Conservation (phyloP, 2,797 vertebrate species). For the Coregonus ussuriensis region DNA sequence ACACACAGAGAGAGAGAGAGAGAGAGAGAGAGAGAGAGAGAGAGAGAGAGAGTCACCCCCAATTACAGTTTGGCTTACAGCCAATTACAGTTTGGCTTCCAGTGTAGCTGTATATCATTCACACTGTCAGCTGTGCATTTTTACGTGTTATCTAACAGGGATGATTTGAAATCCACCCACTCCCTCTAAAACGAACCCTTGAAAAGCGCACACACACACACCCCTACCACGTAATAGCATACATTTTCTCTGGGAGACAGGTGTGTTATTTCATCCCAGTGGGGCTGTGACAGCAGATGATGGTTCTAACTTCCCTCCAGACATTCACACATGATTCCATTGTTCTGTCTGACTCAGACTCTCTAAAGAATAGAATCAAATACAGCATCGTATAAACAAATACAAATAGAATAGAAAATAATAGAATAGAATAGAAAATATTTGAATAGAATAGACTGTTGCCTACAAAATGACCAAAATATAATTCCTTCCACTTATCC, state of each 20-base stretch:
- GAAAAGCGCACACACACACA: not conserved
- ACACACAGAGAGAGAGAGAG: no score
- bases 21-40: no score
- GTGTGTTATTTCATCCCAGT: not conserved
- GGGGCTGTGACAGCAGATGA: not conserved
- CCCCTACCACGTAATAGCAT: not conserved
- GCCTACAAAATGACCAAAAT: not conserved
- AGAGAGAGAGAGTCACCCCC: not conserved
- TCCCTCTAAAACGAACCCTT: not conserved
- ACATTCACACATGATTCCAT: not conserved
- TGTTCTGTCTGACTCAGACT: not conserved
- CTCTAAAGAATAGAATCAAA: not conserved
- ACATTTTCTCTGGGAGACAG: not conserved
- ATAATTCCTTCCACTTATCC: not conserved
- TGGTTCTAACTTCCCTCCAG: not conserved
- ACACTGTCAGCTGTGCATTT: not conserved
- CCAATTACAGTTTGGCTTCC: not conserved
- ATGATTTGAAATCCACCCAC: slow-evolving; percentile 6
- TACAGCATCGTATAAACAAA: not conserved
- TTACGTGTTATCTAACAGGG: slow-evolving; percentile 8
- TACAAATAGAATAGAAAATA: not conserved
- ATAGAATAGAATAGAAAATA: not conserved
- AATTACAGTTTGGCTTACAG: not conserved
- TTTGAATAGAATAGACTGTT: not conserved
- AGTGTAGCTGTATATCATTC: not conserved